Evolutionary conservation across 2,113 vertebrate species (phyloP), one percentile per base, ranked within the genome.

Genomic region (Entelurus aequoreus): DNA sequence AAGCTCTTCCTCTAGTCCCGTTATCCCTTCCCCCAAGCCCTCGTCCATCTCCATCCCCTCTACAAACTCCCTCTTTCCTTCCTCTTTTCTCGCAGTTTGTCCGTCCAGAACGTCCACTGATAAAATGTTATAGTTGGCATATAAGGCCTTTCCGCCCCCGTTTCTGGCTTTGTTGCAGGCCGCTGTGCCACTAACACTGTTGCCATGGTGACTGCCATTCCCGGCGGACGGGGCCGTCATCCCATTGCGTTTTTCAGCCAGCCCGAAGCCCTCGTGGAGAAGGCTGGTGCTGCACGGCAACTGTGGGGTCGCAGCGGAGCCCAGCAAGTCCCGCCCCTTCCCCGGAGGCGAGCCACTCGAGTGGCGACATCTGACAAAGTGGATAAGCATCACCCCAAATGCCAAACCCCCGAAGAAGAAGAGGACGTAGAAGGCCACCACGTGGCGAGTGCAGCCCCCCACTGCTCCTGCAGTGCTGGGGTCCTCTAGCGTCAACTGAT

Each of bases 241-340:
- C 11, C 89, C 88, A 10, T 91, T 93, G 37, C 90, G 89, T 65
- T 92, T 93, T 57, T 90, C 87, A 0, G 82, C 79, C 63, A 92
- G 64, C 0, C 87, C 83, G 77, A 93, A 87, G 0, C 88, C 91
- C 16, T 93, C 87, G 0, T 88, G 91, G 38, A 90, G 40, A 55
- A 92, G 48, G 63, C 89, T 91, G 72, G 81, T 74, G 4, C 91
- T 91, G 63, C 92, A 92, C 0, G 92, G 93, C 6, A 92, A 91
- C 76, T 91, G 92, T 0, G 91, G 93, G 0, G 93, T 92, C 63
- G 90, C 88, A 0, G 92, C 88, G 40, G 93, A 93, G n/a, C 89
- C 88, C 19, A 87, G 85, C 40, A 88, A 68, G 60, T 91, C 89
- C 74, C 87, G 88, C 28, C 70, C 88, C 65, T 76, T 93, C 71